Evolutionary conservation across 2,888 invertebrate genomes (phyloP), one percentile per base, ranked within the genome.

Genomic region (Oligia latruncula): DNA sequence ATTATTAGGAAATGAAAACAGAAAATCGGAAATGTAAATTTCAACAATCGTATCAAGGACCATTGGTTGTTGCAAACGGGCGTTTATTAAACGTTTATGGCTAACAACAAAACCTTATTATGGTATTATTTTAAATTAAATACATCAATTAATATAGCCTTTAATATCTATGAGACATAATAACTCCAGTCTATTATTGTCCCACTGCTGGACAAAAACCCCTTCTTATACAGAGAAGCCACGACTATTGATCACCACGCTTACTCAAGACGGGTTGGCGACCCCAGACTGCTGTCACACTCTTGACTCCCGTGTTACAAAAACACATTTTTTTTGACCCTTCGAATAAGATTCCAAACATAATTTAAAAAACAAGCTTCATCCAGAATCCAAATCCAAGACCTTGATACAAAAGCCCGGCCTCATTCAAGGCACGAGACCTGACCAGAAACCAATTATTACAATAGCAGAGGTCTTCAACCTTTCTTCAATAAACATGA

Each of bases 41-140:
- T 92, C 90, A 89, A 88, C 80, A 92, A 92, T 88, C 81, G 87
- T 91, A 94, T 91, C 94, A 93, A 93, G 94, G 94, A 90, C 90
- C 82, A 78, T 74, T 78, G 79, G 46, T 68, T 67, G 64, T 87
- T 90, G 86, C 83, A 85, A 68, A 91, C 88, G 88, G 58, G 82
- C 79, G 87, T 73, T 75, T 86, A 52, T 29, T 29, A 78, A 82
- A 71, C 86, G 83, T 60, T 46, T 4, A 8, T 49, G 6, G 15
- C 20, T 23, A 60, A n/a, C 1, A 46, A 23, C 11, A 4, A 23
- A 55, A 35, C 23, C 17, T n/a, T n/a, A 11, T 1, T 35, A 9
- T 15, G 52, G 13, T 29, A 13, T 4, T 13, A 13, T 20, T 20
- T 49, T 70, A 20, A 20, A 35, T 35, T 4, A 71, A 52, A 23